Base-by-base conservation (phyloP, 2,888 invertebrate genomes). In the Torymus texanus region DNA sequence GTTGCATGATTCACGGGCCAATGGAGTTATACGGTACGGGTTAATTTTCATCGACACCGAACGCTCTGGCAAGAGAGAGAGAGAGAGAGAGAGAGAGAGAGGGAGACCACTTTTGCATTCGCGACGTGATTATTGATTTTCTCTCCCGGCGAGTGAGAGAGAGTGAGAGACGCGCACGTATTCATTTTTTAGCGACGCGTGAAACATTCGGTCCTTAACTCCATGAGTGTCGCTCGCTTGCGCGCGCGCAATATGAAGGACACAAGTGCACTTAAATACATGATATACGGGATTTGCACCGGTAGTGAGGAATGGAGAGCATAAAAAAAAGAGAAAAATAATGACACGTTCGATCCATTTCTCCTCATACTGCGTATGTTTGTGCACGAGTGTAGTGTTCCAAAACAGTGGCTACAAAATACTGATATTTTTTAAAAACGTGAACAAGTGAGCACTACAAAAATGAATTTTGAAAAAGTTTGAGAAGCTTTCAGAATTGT, bases 181-280 rank as follows among this genome's bases (percentile, higher is more conserved):
- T 67, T 29, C 51, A 58, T 58, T 75, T 75, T 75, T 75, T 21
- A 67, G 62, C 62, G 50, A 63, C 63, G 70, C 70, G 75, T 50
- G 70, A 70, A 76, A 76, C 70, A 56, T 70, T 70, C 58, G 76
- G 76, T 63, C 63, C 76, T 76, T 70, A 70, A 76, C 63, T 76
- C 65, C 41, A 63, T 41, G 56, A 76, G 70, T 76, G 55, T 14
- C 58, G 67, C 53, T 59, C 50, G 75, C 41, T 41, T 41, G 41
- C 8, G 41, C 41, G 41, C 41, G 41, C 41, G 41, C 41, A 18
- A 16, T 61, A 56, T 24, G 67, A 75, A 75, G 75, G 67, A 2
- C 29, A 61, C 29, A 29, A 75, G 75, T 68, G 67, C 75, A 61
- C 75, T 75, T 41, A 16, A 61, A 53, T 29, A 58, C 61, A 61